phyloP scores from a whole-genome alignment of 2,797 vertebrate species.

The Malacoctenus gilli region DNA sequence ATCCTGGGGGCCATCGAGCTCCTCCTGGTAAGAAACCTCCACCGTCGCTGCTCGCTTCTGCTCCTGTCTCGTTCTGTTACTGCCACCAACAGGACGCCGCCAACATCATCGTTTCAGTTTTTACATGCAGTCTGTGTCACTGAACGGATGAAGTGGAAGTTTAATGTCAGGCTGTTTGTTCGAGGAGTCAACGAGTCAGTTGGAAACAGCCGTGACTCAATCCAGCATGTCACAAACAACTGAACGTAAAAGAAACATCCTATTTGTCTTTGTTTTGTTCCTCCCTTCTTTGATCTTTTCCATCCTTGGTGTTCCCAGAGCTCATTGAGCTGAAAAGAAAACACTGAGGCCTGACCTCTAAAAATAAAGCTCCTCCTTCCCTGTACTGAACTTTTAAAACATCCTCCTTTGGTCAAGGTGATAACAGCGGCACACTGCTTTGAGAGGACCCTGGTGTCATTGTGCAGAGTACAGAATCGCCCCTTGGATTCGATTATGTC shows the following conservation, averaged over 20 bases:
- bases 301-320: neutral
- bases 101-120: constrained; percentile 2
- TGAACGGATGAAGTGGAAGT: too few species aligned
- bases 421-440: constrained; percentile 7
- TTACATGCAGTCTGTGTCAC: too few species aligned
- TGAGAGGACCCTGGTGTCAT: constrained; percentile 2
- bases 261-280: too few species aligned
- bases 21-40: constrained; percentile 87
- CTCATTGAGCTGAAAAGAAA: constrained; percentile 9
- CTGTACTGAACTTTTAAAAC: constrained; percentile 20
- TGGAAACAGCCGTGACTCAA: too few species aligned
- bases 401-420: constrained; percentile 8
- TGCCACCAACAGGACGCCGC: neutral
- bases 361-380: constrained; percentile 23
- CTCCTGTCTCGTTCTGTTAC: constrained; percentile 1
- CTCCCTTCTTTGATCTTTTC: too few species aligned
- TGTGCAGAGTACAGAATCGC: constrained; percentile 7
- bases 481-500: constrained; percentile 34
- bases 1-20: constrained; percentile 99
- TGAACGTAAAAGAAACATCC: too few species aligned
- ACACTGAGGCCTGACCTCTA: constrained; percentile 6
- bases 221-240: too few species aligned
- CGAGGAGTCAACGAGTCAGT: too few species aligned
- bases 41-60: neutral
- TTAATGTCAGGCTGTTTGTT: too few species aligned